These are phyloP conservation scores for Phyto melanocephala DNA, from an alignment of 2,888 invertebrate genomes.

Conservation along the genomic window DNA sequence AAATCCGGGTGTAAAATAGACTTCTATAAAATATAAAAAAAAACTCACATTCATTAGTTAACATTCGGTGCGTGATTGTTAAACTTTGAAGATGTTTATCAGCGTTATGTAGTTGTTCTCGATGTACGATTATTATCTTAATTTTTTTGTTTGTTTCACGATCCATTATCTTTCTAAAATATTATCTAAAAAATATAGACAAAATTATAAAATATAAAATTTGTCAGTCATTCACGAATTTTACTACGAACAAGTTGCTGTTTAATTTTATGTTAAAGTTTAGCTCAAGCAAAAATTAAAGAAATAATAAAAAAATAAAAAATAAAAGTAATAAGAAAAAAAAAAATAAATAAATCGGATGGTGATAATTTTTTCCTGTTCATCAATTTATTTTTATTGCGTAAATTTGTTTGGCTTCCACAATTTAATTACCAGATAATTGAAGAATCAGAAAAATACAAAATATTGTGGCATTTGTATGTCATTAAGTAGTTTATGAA, in stretches of 20 bases:
- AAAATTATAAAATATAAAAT: too few relatives aligned
- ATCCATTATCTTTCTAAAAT: too few relatives aligned
- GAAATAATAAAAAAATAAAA: not conserved
- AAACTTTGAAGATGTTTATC: too few relatives aligned
- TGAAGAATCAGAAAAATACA: not conserved
- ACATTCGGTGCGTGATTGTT: too few relatives aligned
- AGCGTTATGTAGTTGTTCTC: too few relatives aligned
- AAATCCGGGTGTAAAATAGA: too few relatives aligned
- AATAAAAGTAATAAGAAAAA: not conserved
- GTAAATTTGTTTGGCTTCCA: constrained; percentile 25
- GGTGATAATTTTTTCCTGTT: not conserved
- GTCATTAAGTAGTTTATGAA: not conserved
- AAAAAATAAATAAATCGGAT: not conserved
- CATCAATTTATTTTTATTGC: constrained; percentile 20
- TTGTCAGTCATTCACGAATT: too few relatives aligned
- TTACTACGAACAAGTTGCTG: not conserved
- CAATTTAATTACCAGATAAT: constrained; percentile 22
- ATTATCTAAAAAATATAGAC: too few relatives aligned
- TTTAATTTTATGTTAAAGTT: not conserved
- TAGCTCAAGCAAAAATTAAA: not conserved
- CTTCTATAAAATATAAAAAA: too few relatives aligned
- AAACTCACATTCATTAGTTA: too few relatives aligned
- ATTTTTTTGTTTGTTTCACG: too few relatives aligned
- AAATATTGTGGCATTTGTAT: constrained; percentile 15
- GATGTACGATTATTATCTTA: too few relatives aligned